Conservation (phyloP, 1,140 invertebrate species). For the Bombus vancouverensis region DNA sequence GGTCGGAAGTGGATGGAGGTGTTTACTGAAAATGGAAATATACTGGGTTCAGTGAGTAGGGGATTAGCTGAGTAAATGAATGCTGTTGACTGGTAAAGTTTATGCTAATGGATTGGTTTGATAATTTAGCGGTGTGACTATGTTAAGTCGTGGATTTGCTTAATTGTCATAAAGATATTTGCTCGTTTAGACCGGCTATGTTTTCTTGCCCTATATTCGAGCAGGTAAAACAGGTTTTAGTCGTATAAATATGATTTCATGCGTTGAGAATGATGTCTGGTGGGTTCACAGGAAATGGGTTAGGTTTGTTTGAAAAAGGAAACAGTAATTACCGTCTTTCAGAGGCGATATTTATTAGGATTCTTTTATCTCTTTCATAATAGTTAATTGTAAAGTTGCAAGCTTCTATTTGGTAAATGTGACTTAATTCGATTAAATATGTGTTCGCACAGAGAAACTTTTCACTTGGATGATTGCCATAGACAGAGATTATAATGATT, state of each 20-base stretch:
- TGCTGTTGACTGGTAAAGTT: neutral
- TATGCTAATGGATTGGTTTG: neutral
- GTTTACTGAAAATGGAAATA: neutral
- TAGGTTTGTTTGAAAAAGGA: no score
- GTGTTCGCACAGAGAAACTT: no score
- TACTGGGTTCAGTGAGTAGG: neutral
- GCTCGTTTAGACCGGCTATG: neutral
- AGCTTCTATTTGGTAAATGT: no score
- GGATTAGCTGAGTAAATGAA: neutral
- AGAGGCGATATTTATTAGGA: no score
- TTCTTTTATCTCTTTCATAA: no score
- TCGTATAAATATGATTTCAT: neutral
- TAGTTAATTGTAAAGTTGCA: no score
- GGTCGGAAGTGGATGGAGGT: neutral
- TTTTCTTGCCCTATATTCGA: neutral
- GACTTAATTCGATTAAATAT: no score
- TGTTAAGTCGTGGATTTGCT: neutral
- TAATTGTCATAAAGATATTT: neutral
- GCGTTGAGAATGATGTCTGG: neutral
- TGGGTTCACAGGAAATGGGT: no score
- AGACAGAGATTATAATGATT: no score
- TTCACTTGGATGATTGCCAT: no score
- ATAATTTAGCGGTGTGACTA: neutral
- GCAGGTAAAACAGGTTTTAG: neutral
- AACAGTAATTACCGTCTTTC: no score